A percentile compares a stretch with the other conserved stretches of the same genome.
Conservation (phyloP, 2,113 vertebrate species). For the Coracopsis vasa region DNA sequence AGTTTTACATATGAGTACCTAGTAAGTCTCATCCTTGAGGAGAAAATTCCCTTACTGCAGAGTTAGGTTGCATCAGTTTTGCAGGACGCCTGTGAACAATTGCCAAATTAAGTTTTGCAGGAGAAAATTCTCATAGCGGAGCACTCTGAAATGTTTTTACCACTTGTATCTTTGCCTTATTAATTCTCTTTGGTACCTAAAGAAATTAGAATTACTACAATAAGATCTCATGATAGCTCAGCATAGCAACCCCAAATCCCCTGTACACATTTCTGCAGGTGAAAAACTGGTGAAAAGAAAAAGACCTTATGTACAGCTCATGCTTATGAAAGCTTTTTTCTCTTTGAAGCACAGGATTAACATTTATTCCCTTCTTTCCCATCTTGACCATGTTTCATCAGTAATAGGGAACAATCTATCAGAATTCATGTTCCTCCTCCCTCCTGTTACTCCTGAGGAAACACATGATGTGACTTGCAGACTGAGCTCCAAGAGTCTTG, state of each 20-base stretch:
- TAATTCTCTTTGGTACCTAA: not conserved
- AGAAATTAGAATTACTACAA: not conserved
- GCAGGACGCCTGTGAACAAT: not conserved
- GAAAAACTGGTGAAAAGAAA: not conserved
- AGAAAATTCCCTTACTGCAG: not conserved
- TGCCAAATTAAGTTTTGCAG: not conserved
- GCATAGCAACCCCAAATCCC: not conserved
- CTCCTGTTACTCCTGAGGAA: not conserved
- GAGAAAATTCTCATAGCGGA: not conserved
- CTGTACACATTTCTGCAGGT: not conserved
- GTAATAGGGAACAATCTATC: not conserved
- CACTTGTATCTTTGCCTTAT: not conserved
- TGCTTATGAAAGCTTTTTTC: not conserved
- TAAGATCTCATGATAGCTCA: not conserved
- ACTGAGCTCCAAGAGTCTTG: not conserved
- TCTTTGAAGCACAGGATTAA: not conserved
- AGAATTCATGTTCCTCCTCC: fast-evolving
- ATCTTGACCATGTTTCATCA: not conserved
- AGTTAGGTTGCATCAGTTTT: not conserved
- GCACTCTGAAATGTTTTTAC: not conserved
- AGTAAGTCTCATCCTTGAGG: not conserved
- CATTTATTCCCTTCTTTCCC: not conserved
- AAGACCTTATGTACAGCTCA: not conserved
- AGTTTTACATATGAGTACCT: not conserved
- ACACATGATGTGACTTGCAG: not conserved